Conservation (phyloP, 2,888 invertebrate species). For the Synergus umbraculus region DNA sequence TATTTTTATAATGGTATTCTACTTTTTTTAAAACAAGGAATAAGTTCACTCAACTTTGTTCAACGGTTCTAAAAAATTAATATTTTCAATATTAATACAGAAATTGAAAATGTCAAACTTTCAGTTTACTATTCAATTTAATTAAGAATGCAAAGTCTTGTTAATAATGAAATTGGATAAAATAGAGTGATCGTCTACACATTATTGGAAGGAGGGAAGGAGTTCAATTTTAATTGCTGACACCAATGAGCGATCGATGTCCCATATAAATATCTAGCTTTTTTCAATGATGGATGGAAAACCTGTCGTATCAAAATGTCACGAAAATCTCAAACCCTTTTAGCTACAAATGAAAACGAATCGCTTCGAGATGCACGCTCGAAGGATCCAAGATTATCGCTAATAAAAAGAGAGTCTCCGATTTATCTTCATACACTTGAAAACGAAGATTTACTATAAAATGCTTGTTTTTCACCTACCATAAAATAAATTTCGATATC, state of each 20-base stretch:
- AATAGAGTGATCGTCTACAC: background rate
- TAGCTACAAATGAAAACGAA: constrained; percentile 19
- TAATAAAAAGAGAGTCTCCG: background rate
- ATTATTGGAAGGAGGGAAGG: background rate
- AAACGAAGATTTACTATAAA: background rate
- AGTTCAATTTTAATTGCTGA: constrained; percentile 14
- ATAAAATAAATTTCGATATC: background rate
- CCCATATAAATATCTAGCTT: background rate
- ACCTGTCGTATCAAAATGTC: constrained; percentile 17
- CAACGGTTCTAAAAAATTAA: background rate
- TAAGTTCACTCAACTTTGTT: background rate
- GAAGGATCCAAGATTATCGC: constrained; percentile 6
- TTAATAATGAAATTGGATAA: background rate
- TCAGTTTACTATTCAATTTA: background rate
- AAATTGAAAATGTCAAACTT: background rate
- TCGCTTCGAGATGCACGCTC: constrained; percentile 2
- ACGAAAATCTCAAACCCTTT: constrained; percentile 11
- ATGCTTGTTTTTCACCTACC: background rate
- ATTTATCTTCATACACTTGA: constrained; percentile 10
- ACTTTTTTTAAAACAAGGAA: background rate
- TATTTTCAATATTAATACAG: background rate
- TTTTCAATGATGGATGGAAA: constrained; percentile 5
- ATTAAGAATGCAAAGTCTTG: background rate
- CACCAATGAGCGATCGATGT: constrained; percentile 9
- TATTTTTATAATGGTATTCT: constrained; percentile 2